phyloP scores from a whole-genome alignment of 2,888 invertebrate species.

The Andrena haemorrhoa region DNA sequence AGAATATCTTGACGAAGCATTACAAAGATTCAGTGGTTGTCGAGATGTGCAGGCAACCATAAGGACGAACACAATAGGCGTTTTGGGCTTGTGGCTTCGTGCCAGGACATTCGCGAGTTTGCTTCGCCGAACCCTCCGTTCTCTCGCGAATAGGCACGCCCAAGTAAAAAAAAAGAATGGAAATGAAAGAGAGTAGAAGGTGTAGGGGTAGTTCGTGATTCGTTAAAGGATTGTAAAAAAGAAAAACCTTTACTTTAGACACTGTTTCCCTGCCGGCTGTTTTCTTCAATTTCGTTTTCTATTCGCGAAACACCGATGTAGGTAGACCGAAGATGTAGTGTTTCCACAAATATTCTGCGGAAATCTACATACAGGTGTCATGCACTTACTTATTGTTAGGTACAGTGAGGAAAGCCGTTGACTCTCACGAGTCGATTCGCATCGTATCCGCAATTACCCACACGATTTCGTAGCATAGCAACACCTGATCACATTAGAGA shows the following conservation, averaged over 20 bases:
- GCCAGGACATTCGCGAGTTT: conserved; percentile 62
- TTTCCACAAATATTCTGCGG: too few species aligned
- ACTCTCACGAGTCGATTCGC: too few species aligned
- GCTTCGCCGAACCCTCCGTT: conserved; percentile 49
- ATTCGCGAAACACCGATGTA: too few species aligned
- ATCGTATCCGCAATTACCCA: neutral
- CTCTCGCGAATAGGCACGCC: conserved; percentile 59
- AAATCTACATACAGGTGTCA: too few species aligned
- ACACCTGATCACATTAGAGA: conserved; percentile 8
- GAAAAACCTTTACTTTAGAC: neutral
- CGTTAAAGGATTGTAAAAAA: neutral
- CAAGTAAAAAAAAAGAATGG: neutral
- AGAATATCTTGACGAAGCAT: neutral
- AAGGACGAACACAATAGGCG: conserved; percentile 15
- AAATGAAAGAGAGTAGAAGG: neutral
- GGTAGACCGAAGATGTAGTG: too few species aligned
- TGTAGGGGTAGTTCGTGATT: neutral
- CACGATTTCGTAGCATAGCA: conserved; percentile 1
- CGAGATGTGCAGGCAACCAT: neutral
- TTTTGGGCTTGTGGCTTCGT: conserved; percentile 63
- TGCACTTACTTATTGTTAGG: too few species aligned
- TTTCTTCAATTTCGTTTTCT: too few species aligned
- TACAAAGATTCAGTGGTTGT: conserved; percentile 7
- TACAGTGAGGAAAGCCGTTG: too few species aligned
- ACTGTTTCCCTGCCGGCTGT: too few species aligned